phyloP scores from a whole-genome alignment of 2,888 invertebrate species.

The Hermaeophaga mercurialis region DNA sequence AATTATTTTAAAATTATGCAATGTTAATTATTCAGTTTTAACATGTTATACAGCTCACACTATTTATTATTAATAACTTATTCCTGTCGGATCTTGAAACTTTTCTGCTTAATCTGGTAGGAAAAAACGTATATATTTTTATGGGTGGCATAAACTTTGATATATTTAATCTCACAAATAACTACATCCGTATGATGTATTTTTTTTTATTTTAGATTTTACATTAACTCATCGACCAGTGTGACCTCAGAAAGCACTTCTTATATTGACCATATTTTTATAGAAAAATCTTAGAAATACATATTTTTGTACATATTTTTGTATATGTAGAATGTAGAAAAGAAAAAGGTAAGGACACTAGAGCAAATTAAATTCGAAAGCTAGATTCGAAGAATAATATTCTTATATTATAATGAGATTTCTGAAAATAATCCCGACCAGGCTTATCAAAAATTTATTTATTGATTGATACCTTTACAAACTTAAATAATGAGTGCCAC shows the following conservation, averaged over 20 bases:
- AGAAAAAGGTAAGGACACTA: background rate
- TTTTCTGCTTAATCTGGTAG: too few relatives aligned
- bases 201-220: too few relatives aligned
- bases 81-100: too few relatives aligned
- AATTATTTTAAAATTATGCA: too few relatives aligned
- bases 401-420: background rate
- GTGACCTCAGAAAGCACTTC: constrained; percentile 1
- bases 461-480: background rate
- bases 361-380: constrained; percentile 4
- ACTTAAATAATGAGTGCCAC: background rate
- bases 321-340: background rate
- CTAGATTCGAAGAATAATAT: background rate
- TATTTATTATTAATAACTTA: too few relatives aligned
- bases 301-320: background rate
- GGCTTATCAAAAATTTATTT: constrained; percentile 3
- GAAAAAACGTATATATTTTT: background rate
- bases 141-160: background rate
- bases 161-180: background rate
- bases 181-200: too few relatives aligned
- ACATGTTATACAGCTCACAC: too few relatives aligned
- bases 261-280: background rate
- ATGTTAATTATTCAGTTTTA: too few relatives aligned
- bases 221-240: background rate
- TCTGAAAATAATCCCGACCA: background rate
- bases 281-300: background rate